phyloP scores from a whole-genome alignment of 2,113 vertebrate species.

The Zingel zingel region DNA sequence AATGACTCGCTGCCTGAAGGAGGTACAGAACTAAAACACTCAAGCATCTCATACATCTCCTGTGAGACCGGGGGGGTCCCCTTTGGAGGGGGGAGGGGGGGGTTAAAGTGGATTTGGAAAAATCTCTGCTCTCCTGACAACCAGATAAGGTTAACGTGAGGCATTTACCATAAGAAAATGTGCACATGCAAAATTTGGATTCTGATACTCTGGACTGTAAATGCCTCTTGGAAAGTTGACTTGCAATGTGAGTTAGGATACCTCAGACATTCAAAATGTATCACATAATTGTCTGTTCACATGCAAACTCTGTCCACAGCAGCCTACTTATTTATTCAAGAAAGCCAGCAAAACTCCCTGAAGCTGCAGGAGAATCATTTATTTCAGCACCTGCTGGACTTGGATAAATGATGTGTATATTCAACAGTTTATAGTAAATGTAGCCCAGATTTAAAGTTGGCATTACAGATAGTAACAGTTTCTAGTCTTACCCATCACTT shows the following conservation, averaged over 20 bases:
- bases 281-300: slow-evolving; percentile 70
- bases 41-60: neutral
- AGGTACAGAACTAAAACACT: slow-evolving; percentile 80
- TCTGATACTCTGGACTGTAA: slow-evolving; percentile 36
- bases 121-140: slow-evolving; percentile 24
- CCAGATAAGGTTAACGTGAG: slow-evolving; percentile 37
- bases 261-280: slow-evolving; percentile 60
- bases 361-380: slow-evolving; percentile 7
- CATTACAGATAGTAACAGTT: slow-evolving; percentile 3
- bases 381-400: slow-evolving; percentile 30
- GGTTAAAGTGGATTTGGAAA: slow-evolving; percentile 21
- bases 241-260: slow-evolving; percentile 47
- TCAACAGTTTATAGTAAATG: slow-evolving; percentile 25
- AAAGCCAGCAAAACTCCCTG: slow-evolving; percentile 33
- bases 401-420: slow-evolving; percentile 17
- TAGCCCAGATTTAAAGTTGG: slow-evolving; percentile 33
- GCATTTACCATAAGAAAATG: slow-evolving; percentile 50
- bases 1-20: slow-evolving; percentile 90
- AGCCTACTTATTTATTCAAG: slow-evolving; percentile 19
- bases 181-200: slow-evolving; percentile 52
- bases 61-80: too few species aligned
- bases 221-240: slow-evolving; percentile 57
- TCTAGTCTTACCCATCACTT: neutral
- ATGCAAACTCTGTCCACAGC: slow-evolving; percentile 48
- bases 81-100: too few species aligned